phyloP scores from a whole-genome alignment of 2,888 invertebrate species.

The Xestobium rufovillosum region DNA sequence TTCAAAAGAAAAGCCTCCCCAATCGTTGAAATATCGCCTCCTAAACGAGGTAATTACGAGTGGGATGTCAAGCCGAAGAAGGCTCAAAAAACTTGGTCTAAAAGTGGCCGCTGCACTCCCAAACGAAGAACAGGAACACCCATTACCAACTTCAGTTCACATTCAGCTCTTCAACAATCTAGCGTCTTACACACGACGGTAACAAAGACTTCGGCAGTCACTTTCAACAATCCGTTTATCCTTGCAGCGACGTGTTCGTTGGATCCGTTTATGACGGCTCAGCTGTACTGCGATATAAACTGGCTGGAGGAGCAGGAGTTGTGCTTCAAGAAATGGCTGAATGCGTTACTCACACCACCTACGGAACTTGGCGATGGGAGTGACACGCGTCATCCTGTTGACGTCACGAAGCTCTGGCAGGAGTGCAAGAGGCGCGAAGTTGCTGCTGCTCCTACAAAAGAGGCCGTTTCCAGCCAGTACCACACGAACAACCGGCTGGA shows the following conservation, averaged over 20 bases:
- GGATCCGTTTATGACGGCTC: constrained; percentile 44
- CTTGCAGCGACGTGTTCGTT: constrained; percentile 27
- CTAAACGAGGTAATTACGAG: constrained; percentile 23
- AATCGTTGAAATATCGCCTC: constrained; percentile 20
- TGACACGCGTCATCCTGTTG: constrained; percentile 53
- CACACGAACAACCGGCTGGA: constrained; percentile 60
- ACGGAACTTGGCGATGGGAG: constrained; percentile 61
- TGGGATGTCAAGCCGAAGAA: constrained; percentile 12
- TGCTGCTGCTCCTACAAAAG: constrained; percentile 61
- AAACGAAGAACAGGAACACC: no score
- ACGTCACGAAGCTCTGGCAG: constrained; percentile 68
- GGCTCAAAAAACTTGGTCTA: constrained; percentile 30
- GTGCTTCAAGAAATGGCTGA: constrained; percentile 72
- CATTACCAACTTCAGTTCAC: no score
- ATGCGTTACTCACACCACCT: constrained; percentile 68
- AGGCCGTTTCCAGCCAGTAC: constrained; percentile 59
- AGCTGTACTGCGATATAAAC: constrained; percentile 59
- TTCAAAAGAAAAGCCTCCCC: constrained; percentile 26
- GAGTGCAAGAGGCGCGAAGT: constrained; percentile 61
- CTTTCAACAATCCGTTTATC: constrained; percentile 30
- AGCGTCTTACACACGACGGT: not conserved
- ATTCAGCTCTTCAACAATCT: no score
- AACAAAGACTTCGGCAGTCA: constrained; percentile 12
- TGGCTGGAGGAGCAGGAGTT: constrained; percentile 62
- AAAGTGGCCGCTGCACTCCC: constrained; percentile 15